These are phyloP conservation scores for Dendropsophus ebraccatus DNA, from an alignment of 2,113 vertebrate genomes.

Conservation along the genomic window DNA sequence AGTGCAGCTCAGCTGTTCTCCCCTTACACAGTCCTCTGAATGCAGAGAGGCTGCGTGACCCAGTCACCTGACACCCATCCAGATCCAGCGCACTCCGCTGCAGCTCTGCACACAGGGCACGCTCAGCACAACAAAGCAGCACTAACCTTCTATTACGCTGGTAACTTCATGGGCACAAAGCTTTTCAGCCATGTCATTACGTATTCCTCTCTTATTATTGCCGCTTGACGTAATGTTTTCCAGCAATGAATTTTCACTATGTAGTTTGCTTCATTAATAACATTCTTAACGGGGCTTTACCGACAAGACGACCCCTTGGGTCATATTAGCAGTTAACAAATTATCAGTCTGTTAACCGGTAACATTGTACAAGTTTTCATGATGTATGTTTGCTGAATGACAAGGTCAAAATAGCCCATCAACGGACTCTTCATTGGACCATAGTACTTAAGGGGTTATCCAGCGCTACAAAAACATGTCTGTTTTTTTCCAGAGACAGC, in stretches of 20 bases:
- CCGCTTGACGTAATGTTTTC: background rate
- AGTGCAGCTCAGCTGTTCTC: slow-evolving; percentile 39
- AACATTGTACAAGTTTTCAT: too few species aligned
- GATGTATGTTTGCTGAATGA: too few species aligned
- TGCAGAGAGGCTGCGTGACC: slow-evolving; percentile 72
- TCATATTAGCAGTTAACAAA: too few species aligned
- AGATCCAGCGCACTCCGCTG: background rate
- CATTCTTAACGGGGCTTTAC: background rate
- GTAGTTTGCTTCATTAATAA: background rate
- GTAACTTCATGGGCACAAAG: background rate
- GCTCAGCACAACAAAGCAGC: background rate
- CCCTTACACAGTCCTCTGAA: slow-evolving; percentile 48
- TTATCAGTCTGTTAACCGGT: too few species aligned
- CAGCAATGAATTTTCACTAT: background rate
- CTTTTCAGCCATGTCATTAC: background rate
- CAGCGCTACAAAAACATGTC: too few species aligned
- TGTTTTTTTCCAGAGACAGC: too few species aligned
- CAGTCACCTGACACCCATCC: slow-evolving; percentile 76
- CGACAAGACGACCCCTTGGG: too few species aligned
- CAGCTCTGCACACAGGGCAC: background rate
- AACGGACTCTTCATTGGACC: too few species aligned
- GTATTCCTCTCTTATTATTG: background rate
- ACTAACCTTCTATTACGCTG: background rate
- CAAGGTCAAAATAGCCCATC: too few species aligned
- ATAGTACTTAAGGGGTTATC: too few species aligned